Conservation (phyloP, 2,797 vertebrate species). For the Esox lucius region DNA sequence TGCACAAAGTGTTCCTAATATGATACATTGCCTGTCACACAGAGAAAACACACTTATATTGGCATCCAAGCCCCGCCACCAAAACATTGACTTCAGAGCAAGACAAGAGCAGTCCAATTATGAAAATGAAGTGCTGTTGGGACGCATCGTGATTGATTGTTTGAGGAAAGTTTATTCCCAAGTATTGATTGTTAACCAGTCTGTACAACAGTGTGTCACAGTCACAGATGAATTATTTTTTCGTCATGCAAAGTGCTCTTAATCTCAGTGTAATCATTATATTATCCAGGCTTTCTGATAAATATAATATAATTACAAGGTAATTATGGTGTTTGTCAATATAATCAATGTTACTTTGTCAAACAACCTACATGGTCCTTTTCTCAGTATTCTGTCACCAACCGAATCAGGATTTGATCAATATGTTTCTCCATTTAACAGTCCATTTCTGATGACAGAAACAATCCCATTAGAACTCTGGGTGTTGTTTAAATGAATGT, state of each 20-base stretch:
- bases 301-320: not conserved
- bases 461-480: not conserved
- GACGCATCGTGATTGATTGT: slow-evolving; percentile 77
- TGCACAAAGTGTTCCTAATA: slow-evolving; percentile 77
- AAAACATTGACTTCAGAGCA: slow-evolving; percentile 66
- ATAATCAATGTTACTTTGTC: not conserved
- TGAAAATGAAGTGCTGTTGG: slow-evolving; percentile 84
- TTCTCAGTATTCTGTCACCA: not conserved
- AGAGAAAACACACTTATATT: slow-evolving; percentile 72
- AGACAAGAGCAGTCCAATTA: slow-evolving; percentile 70
- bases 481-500: no score
- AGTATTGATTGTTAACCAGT: slow-evolving; percentile 65
- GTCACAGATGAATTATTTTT: not conserved
- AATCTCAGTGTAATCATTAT: not conserved
- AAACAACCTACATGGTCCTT: not conserved
- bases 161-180: slow-evolving; percentile 60
- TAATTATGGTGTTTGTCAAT: not conserved
- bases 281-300: not conserved
- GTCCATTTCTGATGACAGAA: not conserved
- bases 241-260: not conserved
- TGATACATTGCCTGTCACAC: slow-evolving; percentile 31
- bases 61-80: slow-evolving; percentile 62
- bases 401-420: not conserved
- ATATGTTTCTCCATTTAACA: not conserved
- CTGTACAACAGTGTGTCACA: slow-evolving; percentile 9